Base-by-base conservation (phyloP, 2,113 vertebrate genomes). In the Onychorhynchus coronatus region DNA sequence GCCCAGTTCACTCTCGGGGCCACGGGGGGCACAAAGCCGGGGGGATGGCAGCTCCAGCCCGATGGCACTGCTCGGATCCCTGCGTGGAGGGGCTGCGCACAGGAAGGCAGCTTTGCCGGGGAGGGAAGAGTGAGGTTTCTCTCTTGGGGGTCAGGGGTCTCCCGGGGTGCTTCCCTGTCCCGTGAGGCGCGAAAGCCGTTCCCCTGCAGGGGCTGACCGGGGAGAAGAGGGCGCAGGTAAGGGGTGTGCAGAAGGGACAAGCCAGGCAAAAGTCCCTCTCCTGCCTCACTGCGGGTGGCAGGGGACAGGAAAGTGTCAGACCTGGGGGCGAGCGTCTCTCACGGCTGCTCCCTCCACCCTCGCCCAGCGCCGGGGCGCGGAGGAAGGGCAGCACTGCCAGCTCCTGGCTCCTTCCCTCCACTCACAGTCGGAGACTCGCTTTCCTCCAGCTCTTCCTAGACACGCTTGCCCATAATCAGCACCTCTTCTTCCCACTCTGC, bases 1-100 rank as follows among this genome's bases (percentile, higher is more conserved):
- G 80, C 37, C 56, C 80, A 9, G 56, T 46, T 93, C 67, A 10
- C n/a, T 61, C 87, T 1, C 15, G 41, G 84, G 41, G 23, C 47
- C 42, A 8, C 1, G 33, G 42, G 9, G 12, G 42, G 9, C 13
- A 30, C 53, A 41, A 18, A 53, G 5, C 30, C 2, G 2, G 37
- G 8, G 2, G 5, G 46, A 0, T 3, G 39, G 42, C 4, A 3
- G 59, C 21, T 68, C 66, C 75, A 14, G 42, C 33, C 0, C 14
- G 61, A 14, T 0, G 24, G 47, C 66, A 20, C 46, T 1, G 25
- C 80, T 42, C 1, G 10, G 39, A 31, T 42, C 72, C 72, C 76
- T 22, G 83, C 12, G 0, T 2, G 37, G 52, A 71, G 42, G 30
- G 37, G 70, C 55, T 67, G 79, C 0, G 3, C 3, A 9, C 33